Evolutionary conservation across 1,140 invertebrate species (phyloP).

Genomic region (Drosophila grimshawi): DNA sequence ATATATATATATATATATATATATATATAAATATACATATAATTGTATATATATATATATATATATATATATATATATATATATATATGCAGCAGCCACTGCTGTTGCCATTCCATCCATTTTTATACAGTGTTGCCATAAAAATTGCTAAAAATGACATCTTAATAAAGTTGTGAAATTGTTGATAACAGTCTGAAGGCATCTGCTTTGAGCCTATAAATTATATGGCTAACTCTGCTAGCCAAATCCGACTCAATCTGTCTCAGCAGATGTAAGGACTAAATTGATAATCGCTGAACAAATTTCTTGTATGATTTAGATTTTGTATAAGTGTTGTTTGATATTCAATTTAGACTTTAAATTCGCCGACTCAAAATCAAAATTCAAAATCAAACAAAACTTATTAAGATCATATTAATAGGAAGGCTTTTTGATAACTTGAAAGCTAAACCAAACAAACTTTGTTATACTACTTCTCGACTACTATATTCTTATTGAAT

Average conservation of each 20-base stretch:
- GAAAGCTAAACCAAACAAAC: too few relatives aligned
- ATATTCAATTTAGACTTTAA: too few relatives aligned
- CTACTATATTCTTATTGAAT: neutral
- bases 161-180: conserved; percentile 36
- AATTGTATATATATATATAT: too few relatives aligned
- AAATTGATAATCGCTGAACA: neutral
- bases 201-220: conserved; percentile 9
- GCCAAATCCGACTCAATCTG: neutral
- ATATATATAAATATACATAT: too few relatives aligned
- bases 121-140: conserved; percentile 26
- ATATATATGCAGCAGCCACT: conserved; percentile 31
- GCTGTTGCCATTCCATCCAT: conserved; percentile 22
- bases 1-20: neutral
- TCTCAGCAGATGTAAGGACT: too few relatives aligned
- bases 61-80: too few relatives aligned
- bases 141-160: conserved; percentile 22
- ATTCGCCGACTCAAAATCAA: too few relatives aligned
- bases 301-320: neutral
- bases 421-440: too few relatives aligned
- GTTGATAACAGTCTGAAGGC: conserved; percentile 5
- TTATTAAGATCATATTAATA: too few relatives aligned
- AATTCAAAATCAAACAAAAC: too few relatives aligned
- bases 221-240: conserved; percentile 1
- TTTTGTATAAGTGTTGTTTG: too few relatives aligned
- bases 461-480: too few relatives aligned